phyloP scores from a whole-genome alignment of 2,797 vertebrate species.

The Poeciliopsis presidionis region DNA sequence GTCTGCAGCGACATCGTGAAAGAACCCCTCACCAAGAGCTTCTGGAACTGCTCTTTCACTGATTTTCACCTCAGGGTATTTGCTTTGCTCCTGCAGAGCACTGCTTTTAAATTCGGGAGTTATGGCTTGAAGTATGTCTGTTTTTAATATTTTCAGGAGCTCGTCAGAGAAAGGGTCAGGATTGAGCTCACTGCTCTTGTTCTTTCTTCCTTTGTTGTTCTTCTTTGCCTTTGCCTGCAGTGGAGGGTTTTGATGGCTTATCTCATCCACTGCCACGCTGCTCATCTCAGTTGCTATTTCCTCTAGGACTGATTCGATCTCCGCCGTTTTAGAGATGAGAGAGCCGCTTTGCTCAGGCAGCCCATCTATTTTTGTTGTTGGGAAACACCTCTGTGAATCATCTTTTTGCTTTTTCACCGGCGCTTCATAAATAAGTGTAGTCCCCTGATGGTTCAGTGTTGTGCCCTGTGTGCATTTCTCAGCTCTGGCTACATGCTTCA shows the following conservation, averaged over 20 bases:
- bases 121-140: constrained; percentile 73
- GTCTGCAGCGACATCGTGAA: constrained; percentile 38
- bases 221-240: constrained; percentile 73
- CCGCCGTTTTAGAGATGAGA: constrained; percentile 61
- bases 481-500: constrained; percentile 86
- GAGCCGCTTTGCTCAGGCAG: constrained; percentile 60
- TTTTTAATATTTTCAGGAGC: constrained; percentile 73
- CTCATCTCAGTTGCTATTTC: constrained; percentile 67
- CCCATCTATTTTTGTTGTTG: constrained; percentile 56
- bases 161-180: constrained; percentile 69
- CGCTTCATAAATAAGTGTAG: constrained; percentile 65
- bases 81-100: constrained; percentile 49
- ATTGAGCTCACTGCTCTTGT: constrained; percentile 67
- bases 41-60: constrained; percentile 45
- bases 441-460: constrained; percentile 60
- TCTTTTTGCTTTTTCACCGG: constrained; percentile 73
- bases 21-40: constrained; percentile 47
- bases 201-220: constrained; percentile 79
- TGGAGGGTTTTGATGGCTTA: constrained; percentile 47
- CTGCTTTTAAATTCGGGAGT: constrained; percentile 77
- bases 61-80: constrained; percentile 49
- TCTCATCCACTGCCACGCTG: constrained; percentile 46
- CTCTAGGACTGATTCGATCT: constrained; percentile 61
- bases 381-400: constrained; percentile 66
- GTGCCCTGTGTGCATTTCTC: constrained; percentile 58